Base-by-base conservation (phyloP, 37 sponge, comb jelly and placozoan genomes). In the Beroe forskalii region DNA sequence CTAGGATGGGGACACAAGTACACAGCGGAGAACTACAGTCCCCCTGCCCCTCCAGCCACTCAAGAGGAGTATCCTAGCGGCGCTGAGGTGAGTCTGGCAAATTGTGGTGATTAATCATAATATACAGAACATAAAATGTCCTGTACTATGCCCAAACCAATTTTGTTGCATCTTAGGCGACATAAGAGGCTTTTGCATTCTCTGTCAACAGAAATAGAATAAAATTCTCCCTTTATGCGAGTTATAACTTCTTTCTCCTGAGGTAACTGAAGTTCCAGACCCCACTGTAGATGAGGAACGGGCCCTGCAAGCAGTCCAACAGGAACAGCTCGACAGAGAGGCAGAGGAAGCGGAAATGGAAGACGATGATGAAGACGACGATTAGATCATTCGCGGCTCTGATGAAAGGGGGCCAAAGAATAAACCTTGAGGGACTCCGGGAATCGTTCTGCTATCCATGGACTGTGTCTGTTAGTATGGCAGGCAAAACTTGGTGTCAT, bases 361-460 rank as follows among this genome's bases (percentile, higher is more conserved):
- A 41, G 98, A 98, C 30, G 96, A 96, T 39, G 94, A 93, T n/a
- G 95, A 95, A 20, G 98, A 97, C 24, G 98, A 97, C 40, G 92
- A 93, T 41, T 92, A 90, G 90, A 67, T 61, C 89, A 33, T n/a
- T n/a, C n/a, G n/a, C n/a, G n/a, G n/a, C n/a, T n/a, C n/a, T n/a
- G n/a, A n/a, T n/a, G 14, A 67, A 55, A 55, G 60, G 25, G 66
- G 66, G n/a, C 25, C 66, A 28, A 63, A 30, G 66, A 63, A 28
- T 28, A 3, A n/a, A 63, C 66, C 66, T 63, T 63, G 66, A 24
- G 66, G 66, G 66, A 63, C 66, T 8, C 9, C 66, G 66, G 3
- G 25, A 63, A 19, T 28, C 66, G 20, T 63, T 8, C 14, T 63
- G 66, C 17, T 55, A 20, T 55, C 60, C 60, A 17, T 17, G 60